Evolutionary conservation across 2,888 invertebrate species (phyloP), one percentile per base, ranked within the genome.

Genomic region (Platynereis dumerilii): DNA sequence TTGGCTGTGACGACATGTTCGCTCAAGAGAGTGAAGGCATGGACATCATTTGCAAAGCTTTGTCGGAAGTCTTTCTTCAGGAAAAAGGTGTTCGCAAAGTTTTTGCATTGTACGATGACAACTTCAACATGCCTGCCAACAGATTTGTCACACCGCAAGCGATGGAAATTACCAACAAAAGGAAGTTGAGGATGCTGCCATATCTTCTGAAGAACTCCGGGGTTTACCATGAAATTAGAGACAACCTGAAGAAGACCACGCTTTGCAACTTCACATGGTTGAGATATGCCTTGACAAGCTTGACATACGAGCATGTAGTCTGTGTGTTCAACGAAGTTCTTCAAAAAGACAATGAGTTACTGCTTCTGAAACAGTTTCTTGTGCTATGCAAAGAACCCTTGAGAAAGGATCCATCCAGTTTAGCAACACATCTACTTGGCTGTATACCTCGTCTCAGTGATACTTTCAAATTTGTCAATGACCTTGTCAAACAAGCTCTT

Each of bases 171-270:
- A 34, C 15, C 28, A 65, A 65, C 29, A 26, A 65, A 12, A 55
- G 65, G 12, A 68, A 68, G 62, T 55, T 65, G 2, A 45, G 59
- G n/a, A 20, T 65, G 17, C 42, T 65, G 42, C 61, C 68, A 15
- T 28, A 26, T 26, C 48, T 67, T 17, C 55, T 66, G 29, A 48
- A 22, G 26, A 34, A 66, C 12, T 62, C 61, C 7, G 61, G 61
- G 0, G 39, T 39, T 12, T 53, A 39, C 5, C 39, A 29, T 29
- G 61, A 61, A 54, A 54, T 42, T 12, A 26, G 42, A 20, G 58
- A 63, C 12, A 39, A 57, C 20, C 39, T 63, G 3, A 44, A 28
- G 17, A 20, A 39, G 45, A 57, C 56, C 53, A 57, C 57, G 15
- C 55, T 63, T 29, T 63, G 58, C 53, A 63, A 63, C 39, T 58